Percentiles rank a stretch among this genome's conserved stretches.
phyloP scores from a whole-genome alignment of 2,113 vertebrate species.

The Melierax canorus region DNA sequence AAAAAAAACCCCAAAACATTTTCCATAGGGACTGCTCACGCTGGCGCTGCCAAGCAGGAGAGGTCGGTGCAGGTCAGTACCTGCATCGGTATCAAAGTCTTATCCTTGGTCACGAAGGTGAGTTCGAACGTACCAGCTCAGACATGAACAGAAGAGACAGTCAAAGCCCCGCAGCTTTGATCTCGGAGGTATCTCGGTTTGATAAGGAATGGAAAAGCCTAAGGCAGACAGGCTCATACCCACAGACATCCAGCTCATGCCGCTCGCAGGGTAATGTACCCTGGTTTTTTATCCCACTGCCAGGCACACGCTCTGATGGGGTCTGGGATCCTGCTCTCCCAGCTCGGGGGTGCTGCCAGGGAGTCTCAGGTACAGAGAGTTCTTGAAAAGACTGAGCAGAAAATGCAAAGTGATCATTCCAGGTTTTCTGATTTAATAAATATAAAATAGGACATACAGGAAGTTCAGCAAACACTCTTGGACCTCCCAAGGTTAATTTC shows the following conservation, averaged over 20 bases:
- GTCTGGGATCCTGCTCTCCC: background rate
- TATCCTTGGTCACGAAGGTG: background rate
- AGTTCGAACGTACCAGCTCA: background rate
- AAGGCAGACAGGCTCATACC: background rate
- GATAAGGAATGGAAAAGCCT: background rate
- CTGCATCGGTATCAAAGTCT: background rate
- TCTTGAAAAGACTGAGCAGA: background rate
- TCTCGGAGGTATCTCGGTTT: background rate
- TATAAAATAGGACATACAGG: background rate
- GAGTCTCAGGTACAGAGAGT: background rate
- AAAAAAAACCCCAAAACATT: accelerated
- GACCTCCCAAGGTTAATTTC: background rate
- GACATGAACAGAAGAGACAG: background rate
- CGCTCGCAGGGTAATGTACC: accelerated
- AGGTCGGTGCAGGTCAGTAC: background rate
- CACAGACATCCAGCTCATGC: background rate
- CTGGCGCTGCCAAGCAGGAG: background rate
- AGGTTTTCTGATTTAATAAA: background rate
- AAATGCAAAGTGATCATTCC: background rate
- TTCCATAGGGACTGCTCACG: background rate
- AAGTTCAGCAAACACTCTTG: background rate
- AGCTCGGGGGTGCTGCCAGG: background rate
- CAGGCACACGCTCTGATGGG: background rate
- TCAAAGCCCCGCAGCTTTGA: background rate
- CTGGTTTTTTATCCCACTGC: background rate